phyloP scores from a whole-genome alignment of 2,797 vertebrate genomes.

The Macropus fuliginosus region DNA sequence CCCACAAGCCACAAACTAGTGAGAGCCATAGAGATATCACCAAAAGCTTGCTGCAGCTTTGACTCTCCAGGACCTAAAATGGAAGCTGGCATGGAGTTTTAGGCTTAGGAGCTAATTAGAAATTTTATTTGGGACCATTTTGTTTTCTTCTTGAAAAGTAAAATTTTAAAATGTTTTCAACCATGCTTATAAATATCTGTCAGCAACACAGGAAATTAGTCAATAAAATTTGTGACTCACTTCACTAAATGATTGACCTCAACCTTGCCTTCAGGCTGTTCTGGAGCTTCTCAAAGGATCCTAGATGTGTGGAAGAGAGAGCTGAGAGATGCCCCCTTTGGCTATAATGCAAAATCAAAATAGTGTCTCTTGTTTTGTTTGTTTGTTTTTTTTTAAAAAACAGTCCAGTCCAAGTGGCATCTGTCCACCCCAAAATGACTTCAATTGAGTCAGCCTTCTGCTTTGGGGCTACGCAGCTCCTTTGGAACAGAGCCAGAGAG shows the following conservation, averaged over 20 bases:
- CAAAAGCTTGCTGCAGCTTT: background rate
- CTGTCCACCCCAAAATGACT: background rate
- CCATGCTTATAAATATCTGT: background rate
- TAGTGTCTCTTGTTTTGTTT: background rate
- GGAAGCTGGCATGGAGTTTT: background rate
- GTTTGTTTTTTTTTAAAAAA: background rate
- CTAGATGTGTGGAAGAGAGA: background rate
- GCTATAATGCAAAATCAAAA: background rate
- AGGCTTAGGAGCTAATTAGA: background rate
- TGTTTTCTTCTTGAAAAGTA: background rate
- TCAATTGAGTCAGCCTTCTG: background rate
- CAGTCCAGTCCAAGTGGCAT: slow-evolving; percentile 1
- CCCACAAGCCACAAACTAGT: background rate
- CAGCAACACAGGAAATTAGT: background rate
- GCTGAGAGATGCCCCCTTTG: background rate
- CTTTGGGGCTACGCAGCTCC: background rate
- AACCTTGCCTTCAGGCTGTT: background rate
- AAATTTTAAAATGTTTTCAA: background rate
- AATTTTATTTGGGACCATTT: background rate
- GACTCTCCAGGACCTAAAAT: background rate
- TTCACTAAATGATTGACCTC: background rate
- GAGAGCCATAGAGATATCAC: background rate
- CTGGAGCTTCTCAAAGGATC: background rate
- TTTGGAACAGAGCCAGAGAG: background rate
- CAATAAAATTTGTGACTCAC: background rate